Base-by-base conservation (phyloP, 2,888 invertebrate genomes). In the Metallyticus violacea region DNA sequence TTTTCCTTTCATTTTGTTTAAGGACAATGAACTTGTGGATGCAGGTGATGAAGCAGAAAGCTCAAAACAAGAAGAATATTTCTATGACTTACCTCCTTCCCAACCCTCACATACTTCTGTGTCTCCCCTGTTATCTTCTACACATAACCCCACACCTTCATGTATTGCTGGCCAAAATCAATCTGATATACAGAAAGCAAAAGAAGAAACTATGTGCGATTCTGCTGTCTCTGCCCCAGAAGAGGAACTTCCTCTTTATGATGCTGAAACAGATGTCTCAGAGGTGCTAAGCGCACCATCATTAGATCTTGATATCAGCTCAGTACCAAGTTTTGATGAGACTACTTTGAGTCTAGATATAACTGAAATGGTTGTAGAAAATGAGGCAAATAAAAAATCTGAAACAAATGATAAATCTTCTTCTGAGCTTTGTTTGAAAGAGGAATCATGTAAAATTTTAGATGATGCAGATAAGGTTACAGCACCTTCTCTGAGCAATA, bases 1-100 rank as follows among this genome's bases (percentile, higher is more conserved):
- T 82, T 87, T 81, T 87, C 84, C 79, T 83, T 79, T 62, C 28
- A 83, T 76, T 85, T 28, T 85, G 76, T 87, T 30, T 87, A 88
- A 88, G 88, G 88, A 86, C 87, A 88, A 86, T 88, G 85, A 86
- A 79, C 40, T 81, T 26, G 86, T 78, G 83, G 87, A 87, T 81
- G 40, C 25, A 77, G 86, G 82, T 82, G 87, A 83, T 79, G 85
- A 86, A 84, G 87, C 85, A 40, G 87, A 79, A 62, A 40, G 77
- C 62, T 25, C n/a, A 80, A 82, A 86, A 81, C 26, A 85, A 62
- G 88, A 88, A 40, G 87, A 87, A 9, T 77, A 79, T 81, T 87
- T 87, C 85, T 87, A 86, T 81, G 85, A 86, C 29, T 29, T 85
- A 26, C 62, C 83, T 76, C 79, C 88, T 82, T 40, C 86, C 30